phyloP scores from a whole-genome alignment of 2,888 invertebrate species.

The Hirtodrosophila histrioides region DNA sequence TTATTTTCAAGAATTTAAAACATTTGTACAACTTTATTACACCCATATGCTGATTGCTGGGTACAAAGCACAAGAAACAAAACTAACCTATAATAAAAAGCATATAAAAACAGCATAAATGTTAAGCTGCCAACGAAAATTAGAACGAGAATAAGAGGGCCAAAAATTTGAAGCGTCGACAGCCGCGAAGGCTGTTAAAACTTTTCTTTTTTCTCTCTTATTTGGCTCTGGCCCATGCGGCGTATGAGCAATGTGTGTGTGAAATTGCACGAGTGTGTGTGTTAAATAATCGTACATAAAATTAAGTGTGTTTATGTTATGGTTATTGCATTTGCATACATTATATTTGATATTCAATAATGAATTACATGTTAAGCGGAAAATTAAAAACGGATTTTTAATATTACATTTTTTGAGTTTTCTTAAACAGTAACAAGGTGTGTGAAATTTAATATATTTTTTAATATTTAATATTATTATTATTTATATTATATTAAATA shows the following conservation, averaged over 20 bases:
- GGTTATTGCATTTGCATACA: conserved; percentile 38
- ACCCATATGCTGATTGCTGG: conserved; percentile 10
- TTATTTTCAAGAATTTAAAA: no score
- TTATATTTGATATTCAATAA: conserved; percentile 23
- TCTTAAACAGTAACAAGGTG: neutral
- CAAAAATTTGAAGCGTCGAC: conserved; percentile 25
- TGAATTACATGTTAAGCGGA: neutral
- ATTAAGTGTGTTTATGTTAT: conserved; percentile 43
- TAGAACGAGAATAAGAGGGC: neutral
- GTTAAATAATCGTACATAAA: conserved; percentile 35
- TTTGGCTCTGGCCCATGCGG: conserved; percentile 12
- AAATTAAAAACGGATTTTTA: neutral
- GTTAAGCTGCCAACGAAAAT: conserved; percentile 29
- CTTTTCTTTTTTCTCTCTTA: no score
- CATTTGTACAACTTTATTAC: conserved; percentile 10
- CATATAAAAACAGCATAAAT: conserved; percentile 48
- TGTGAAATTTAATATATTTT: no score
- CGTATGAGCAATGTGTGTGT: conserved; percentile 29
- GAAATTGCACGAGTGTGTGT: conserved; percentile 11
- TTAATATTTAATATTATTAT: no score
- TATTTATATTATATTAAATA: no score
- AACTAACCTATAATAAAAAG: conserved; percentile 42
- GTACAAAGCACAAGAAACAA: conserved; percentile 13
- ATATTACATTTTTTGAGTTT: neutral
- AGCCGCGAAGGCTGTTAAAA: conserved; percentile 43